Evolutionary conservation across 2,888 invertebrate genomes (phyloP).

Genomic region (Halocaridina rubra): DNA sequence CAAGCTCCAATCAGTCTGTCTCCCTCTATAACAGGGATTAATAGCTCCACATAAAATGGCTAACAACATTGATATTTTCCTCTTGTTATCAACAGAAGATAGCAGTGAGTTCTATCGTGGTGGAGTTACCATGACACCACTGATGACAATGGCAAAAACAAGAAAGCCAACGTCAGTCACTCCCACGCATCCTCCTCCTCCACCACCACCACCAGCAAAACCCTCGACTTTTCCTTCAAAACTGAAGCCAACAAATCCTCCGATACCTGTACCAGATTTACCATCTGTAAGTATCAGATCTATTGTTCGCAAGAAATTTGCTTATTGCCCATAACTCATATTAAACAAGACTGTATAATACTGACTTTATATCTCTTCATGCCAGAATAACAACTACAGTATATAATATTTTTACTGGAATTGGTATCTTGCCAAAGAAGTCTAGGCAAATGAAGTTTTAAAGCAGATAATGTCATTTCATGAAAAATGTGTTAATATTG

Average conservation of each 20-base stretch:
- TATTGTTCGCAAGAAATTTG: not conserved
- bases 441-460: not conserved
- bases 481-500: too few species aligned
- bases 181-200: not conserved
- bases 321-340: not conserved
- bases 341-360: not conserved
- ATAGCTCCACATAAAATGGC: too few species aligned
- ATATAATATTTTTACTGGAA: not conserved
- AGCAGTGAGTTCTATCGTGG: not conserved
- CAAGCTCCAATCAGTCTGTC: not conserved
- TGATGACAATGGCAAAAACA: not conserved
- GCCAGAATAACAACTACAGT: not conserved
- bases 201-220: not conserved
- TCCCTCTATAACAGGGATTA: too few species aligned
- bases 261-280: not conserved
- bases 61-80: too few species aligned
- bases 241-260: not conserved
- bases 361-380: not conserved
- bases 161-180: not conserved
- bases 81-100: not conserved
- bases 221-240: too few species aligned
- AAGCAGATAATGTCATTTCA: too few species aligned
- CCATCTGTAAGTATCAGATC: not conserved
- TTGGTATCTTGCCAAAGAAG: not conserved
- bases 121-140: not conserved